Evolutionary conservation across 92 coral and sea anemone genomes (phyloP).

Genomic region (Galaxea fascicularis): DNA sequence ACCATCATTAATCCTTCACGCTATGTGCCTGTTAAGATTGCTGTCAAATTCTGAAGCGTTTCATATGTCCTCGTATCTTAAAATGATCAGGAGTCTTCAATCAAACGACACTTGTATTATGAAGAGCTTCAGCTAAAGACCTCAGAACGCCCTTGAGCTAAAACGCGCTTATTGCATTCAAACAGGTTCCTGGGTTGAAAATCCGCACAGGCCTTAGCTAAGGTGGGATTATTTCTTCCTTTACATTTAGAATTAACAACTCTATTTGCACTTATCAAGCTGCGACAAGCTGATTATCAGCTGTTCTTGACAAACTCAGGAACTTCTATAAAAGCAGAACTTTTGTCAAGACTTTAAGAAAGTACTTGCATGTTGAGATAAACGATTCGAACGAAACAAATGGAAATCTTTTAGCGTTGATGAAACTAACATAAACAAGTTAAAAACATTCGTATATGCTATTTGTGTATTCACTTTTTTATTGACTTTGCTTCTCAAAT

Average conservation of each 20-base stretch:
- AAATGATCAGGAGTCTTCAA: slow-evolving; percentile 12
- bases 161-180: not conserved
- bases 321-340: not conserved
- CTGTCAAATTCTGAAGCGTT: slow-evolving; percentile 31
- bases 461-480: not conserved
- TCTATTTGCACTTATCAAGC: not conserved
- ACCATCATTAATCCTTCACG: slow-evolving; percentile 22
- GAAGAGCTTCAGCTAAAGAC: slow-evolving; percentile 35
- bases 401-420: not conserved
- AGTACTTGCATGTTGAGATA: not conserved
- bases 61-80: slow-evolving; percentile 27
- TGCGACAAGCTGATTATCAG: not conserved
- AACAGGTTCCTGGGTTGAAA: not conserved
- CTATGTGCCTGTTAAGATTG: not conserved
- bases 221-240: slow-evolving; percentile 27
- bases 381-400: not conserved
- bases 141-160: slow-evolving; percentile 27
- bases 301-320: too few relatives aligned
- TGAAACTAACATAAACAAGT: not conserved
- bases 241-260: not conserved
- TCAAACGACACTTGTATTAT: slow-evolving; percentile 33
- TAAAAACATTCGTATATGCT: not conserved
- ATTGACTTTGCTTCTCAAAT: not conserved
- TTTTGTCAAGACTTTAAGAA: not conserved
- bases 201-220: not conserved